Evolutionary conservation across 2,888 invertebrate species (phyloP), one percentile per base, ranked within the genome.

Genomic region (Drepana falcataria): DNA sequence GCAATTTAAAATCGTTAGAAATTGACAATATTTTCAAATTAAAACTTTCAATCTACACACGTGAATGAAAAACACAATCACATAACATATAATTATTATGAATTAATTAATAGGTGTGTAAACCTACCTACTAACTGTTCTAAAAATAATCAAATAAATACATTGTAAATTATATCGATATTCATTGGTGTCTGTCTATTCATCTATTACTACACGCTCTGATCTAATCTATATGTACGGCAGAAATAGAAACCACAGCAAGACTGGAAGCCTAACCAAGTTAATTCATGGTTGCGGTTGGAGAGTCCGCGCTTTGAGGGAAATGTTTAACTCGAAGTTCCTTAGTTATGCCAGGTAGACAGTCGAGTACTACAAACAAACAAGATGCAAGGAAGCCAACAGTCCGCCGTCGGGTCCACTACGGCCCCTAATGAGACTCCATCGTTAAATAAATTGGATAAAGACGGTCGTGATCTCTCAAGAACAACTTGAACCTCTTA

Each of bases 401-500:
- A 73, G 78, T 71, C 71, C 66, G 59, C 60, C 63, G 61, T 69
- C 69, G 64, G 65, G 84, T 83, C 84, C 88, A 83, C 81, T 82
- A 78, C 79, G 73, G 69, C 75, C 82, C 77, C 86, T 90, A 90
- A 91, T 89, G 90, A 90, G 88, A 83, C 81, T 82, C 79, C 85
- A 79, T 90, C 90, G 87, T 91, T 91, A 90, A 89, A 91, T 87
- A 90, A 90, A 91, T 91, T 90, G 90, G 88, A 89, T 89, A 90
- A 90, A 90, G 90, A 91, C 90, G 85, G 85, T 83, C 87, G 83
- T 87, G 90, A 90, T 87, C 88, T 89, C 86, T 91, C 83, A 83
- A 87, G 88, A 87, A 85, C 85, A 81, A 83, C 88, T 89, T 83
- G 78, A 88, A 84, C 80, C 83, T 82, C 87, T 88, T 79, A 80